phyloP scores from a whole-genome alignment of 2,888 invertebrate genomes.

The Morpho achilles region DNA sequence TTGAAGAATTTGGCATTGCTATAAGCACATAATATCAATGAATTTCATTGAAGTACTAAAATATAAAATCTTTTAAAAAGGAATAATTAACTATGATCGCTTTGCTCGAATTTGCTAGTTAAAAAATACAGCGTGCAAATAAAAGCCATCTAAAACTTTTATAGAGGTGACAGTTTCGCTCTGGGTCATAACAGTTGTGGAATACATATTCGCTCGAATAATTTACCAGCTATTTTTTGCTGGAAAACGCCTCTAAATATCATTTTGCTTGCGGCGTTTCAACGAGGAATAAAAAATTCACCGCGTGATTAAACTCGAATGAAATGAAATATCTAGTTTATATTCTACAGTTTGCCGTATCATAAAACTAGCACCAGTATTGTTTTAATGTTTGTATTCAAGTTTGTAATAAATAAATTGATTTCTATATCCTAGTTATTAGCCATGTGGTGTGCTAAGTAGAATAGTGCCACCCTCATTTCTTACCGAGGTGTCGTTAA shows the following conservation, averaged over 20 bases:
- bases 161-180: slow-evolving; percentile 8
- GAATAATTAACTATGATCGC: background rate
- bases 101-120: too few species aligned
- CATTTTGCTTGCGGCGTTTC: background rate
- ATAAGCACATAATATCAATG: too few species aligned
- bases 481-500: too few species aligned
- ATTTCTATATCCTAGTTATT: too few species aligned
- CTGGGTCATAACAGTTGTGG: slow-evolving; percentile 2
- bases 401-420: too few species aligned
- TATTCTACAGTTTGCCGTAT: background rate
- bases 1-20: too few species aligned
- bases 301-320: background rate
- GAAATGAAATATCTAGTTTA: slow-evolving; percentile 7
- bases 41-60: too few species aligned
- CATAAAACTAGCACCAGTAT: too few species aligned
- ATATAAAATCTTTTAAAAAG: background rate
- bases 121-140: background rate
- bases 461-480: too few species aligned
- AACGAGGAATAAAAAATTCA: slow-evolving; percentile 1
- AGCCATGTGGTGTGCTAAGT: too few species aligned
- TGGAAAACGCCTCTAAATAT: slow-evolving; percentile 9
- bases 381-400: too few species aligned
- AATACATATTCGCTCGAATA: slow-evolving; percentile 5
- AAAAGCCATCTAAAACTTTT: slow-evolving; percentile 4
- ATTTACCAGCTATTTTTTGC: slow-evolving; percentile 11